These are phyloP conservation scores for Phoebastria nigripes DNA, from an alignment of 2,797 vertebrate species.

Conservation along the genomic window DNA sequence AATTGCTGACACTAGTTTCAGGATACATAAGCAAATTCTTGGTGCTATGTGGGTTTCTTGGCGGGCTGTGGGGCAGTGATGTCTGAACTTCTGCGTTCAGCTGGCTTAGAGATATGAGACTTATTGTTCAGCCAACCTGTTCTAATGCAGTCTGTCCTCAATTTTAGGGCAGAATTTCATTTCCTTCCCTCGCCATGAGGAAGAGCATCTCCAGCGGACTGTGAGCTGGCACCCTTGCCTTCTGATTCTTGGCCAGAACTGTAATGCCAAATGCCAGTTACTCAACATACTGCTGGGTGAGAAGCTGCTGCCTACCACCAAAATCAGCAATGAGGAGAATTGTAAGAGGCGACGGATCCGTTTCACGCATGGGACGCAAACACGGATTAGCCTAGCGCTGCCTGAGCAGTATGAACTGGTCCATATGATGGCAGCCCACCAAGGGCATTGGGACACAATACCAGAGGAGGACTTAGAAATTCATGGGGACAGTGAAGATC, in stretches of 20 bases:
- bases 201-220: constrained; percentile 87
- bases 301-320: constrained; percentile 83
- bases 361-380: constrained; percentile 88
- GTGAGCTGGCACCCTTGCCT: constrained; percentile 84
- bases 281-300: constrained; percentile 90
- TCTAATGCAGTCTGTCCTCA: background rate
- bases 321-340: constrained; percentile 72
- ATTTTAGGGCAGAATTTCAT: constrained; percentile 84
- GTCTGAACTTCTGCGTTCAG: background rate
- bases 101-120: background rate
- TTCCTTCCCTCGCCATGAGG: constrained; percentile 87
- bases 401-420: constrained; percentile 96
- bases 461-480: constrained; percentile 92
- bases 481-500: constrained; percentile 84
- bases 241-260: constrained; percentile 91
- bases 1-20: background rate
- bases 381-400: constrained; percentile 86
- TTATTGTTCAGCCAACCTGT: background rate
- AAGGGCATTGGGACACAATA: constrained; percentile 92
- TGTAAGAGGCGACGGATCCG: constrained; percentile 90
- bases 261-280: constrained; percentile 85
- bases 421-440: constrained; percentile 87
- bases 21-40: background rate
- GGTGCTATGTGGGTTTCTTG: background rate
- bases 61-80: background rate